A percentile compares a stretch with the other conserved stretches of the same genome.
phyloP scores from a whole-genome alignment of 2,113 vertebrate genomes.

The Jacana jacana region DNA sequence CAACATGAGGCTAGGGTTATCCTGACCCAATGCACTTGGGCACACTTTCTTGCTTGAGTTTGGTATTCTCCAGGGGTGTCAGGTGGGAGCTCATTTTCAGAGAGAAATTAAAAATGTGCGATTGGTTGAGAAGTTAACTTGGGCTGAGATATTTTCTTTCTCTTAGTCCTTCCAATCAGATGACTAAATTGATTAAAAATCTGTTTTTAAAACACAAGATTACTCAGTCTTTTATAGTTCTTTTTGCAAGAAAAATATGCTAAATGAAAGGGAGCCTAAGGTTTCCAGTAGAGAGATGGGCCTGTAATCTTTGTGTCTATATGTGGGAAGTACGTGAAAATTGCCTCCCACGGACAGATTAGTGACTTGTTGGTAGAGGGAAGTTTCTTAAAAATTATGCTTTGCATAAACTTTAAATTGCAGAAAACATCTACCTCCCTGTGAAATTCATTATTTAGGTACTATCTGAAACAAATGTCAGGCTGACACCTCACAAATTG shows the following conservation, averaged over 20 bases:
- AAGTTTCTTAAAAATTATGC: constrained; percentile 12
- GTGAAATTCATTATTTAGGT: neutral
- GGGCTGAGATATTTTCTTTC: constrained; percentile 42
- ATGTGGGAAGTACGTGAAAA: constrained; percentile 40
- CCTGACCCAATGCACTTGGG: neutral
- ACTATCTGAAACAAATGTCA: neutral
- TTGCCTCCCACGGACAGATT: constrained; percentile 40
- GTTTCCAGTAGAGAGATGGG: neutral
- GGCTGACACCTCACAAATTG: neutral
- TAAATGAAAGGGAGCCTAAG: neutral
- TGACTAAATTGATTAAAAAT: constrained; percentile 45
- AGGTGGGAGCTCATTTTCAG: neutral
- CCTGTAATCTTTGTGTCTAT: constrained; percentile 32
- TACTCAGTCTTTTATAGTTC: constrained; percentile 59
- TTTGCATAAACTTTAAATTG: constrained; percentile 35
- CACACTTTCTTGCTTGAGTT: neutral
- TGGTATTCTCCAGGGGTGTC: neutral
- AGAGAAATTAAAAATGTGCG: constrained; percentile 8
- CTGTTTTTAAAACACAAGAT: constrained; percentile 67
- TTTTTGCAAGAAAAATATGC: constrained; percentile 32
- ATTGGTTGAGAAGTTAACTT: constrained; percentile 32
- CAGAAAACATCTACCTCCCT: neutral
- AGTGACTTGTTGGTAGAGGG: constrained; percentile 19
- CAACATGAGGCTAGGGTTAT: neutral
- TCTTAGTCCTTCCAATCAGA: constrained; percentile 56